These are phyloP conservation scores for Drosophila athabasca DNA, from an alignment of 1,140 invertebrate genomes.

Conservation along the genomic window DNA sequence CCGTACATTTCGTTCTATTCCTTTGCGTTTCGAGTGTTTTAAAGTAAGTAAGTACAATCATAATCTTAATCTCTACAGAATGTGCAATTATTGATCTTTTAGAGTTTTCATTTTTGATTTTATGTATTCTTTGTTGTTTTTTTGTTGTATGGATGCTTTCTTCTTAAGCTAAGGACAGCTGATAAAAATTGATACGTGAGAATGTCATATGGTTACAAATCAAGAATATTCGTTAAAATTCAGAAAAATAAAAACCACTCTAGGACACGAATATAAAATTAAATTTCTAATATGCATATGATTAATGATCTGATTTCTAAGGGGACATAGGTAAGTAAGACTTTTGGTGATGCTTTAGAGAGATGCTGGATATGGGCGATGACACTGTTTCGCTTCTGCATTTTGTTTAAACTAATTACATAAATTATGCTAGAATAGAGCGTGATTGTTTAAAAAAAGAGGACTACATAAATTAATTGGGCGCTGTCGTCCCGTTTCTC, in stretches of 20 bases:
- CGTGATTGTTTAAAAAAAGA: slow-evolving; percentile 42
- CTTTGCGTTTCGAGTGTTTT: slow-evolving; percentile 7
- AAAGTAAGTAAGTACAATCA: slow-evolving; percentile 32
- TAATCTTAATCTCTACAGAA: slow-evolving; percentile 35
- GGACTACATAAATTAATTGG: slow-evolving; percentile 54
- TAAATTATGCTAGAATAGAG: slow-evolving; percentile 58
- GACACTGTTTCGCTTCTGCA: slow-evolving; percentile 26
- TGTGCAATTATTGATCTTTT: slow-evolving; percentile 28
- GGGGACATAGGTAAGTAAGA: not conserved
- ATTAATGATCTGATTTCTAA: too few species aligned
- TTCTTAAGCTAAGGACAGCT: slow-evolving; percentile 35
- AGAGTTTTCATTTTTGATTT: slow-evolving; percentile 21
- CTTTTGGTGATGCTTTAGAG: slow-evolving; percentile 25
- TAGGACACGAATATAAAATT: too few species aligned
- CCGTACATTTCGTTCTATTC: slow-evolving; percentile 10
- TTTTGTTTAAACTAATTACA: slow-evolving; percentile 49
- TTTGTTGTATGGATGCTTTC: not conserved
- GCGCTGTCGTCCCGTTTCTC: slow-evolving; percentile 29
- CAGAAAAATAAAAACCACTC: too few species aligned
- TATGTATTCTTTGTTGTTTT: slow-evolving; percentile 27
- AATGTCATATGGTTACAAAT: slow-evolving; percentile 11
- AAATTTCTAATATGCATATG: too few species aligned
- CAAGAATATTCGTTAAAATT: slow-evolving; percentile 2
- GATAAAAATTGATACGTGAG: not conserved
- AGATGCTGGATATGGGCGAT: slow-evolving; percentile 20